A percentile compares a stretch with the other conserved stretches of the same genome.
Conservation (phyloP, 1,140 invertebrate genomes). For the Steinernema khuongi region DNA sequence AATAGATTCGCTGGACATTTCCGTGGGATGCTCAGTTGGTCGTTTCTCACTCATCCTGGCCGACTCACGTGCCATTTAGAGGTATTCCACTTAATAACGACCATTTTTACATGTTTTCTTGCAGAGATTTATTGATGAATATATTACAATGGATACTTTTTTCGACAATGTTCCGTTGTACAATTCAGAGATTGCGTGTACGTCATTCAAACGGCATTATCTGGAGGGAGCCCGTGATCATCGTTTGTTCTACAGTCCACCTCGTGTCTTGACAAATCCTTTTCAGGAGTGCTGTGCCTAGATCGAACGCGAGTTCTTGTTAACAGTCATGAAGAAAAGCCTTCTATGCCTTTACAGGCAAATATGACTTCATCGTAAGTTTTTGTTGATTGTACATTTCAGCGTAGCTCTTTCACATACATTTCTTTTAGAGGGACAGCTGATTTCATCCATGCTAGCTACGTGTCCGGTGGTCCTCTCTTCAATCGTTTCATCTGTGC, state of each 20-base stretch:
- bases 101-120: slow-evolving; percentile 21
- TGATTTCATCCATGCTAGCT: slow-evolving; percentile 57
- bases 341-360: background rate
- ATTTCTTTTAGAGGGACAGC: slow-evolving; percentile 37
- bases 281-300: slow-evolving; percentile 23
- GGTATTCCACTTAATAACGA: slow-evolving; percentile 21
- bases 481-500: slow-evolving; percentile 60
- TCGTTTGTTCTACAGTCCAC: slow-evolving; percentile 34
- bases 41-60: too few species aligned
- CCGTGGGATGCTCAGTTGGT: too few species aligned
- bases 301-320: slow-evolving; percentile 18
- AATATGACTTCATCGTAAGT: background rate
- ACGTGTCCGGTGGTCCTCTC: slow-evolving; percentile 49
- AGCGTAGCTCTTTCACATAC: too few species aligned
- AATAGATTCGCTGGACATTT: too few species aligned
- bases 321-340: slow-evolving; percentile 21
- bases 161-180: slow-evolving; percentile 44
- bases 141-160: slow-evolving; percentile 45
- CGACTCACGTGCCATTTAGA: slow-evolving; percentile 45
- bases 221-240: slow-evolving; percentile 47
- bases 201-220: slow-evolving; percentile 48
- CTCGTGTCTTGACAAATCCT: background rate
- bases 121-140: slow-evolving; percentile 46
- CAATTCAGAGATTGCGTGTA: slow-evolving; percentile 39
- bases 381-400: background rate